Base-by-base conservation (phyloP, 1,140 invertebrate genomes). In the Heliconius nattereri region DNA sequence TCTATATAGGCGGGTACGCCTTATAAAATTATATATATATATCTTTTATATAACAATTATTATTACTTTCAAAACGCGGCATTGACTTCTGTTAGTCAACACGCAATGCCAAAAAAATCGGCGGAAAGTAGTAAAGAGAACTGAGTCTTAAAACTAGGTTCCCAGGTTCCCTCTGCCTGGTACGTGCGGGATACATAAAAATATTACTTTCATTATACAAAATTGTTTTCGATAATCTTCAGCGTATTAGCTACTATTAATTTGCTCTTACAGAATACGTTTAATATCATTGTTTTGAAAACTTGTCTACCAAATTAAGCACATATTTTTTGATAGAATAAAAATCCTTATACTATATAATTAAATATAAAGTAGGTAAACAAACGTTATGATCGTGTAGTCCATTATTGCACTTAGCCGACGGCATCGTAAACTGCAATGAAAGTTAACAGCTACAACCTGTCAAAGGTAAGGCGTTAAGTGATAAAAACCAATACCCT, bases 361-460 rank as follows among this genome's bases (percentile, higher is more conserved):
- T 57, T 57, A 57, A 23, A 66, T 16, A 26, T 66, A 29, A 66
- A 29, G n/a, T 66, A 66, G 11, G 26, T 66, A 66, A 29, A 66
- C 29, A 29, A 66, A 26, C 23, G 8, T 76, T 75, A 71, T 71
- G 71, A 66, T 75, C 29, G 73, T 71, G 45, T 29, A 73, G n/a
- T 75, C 73, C 78, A 80, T 78, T 83, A 74, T 75, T 85, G 84
- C 85, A 85, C 86, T 85, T 85, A 84, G 87, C 87, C 86, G 89
- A 80, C 85, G 83, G 86, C 78, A 79, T 90, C 89, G 85, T 91
- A 89, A 89, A 89, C 84, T 71, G 83, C 81, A 76, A 71, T 73
- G 76, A 72, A 75, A 81, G 74, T 71, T 71, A 82, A 82, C 80
- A 84, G 76, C 60, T 74, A 49, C 75, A 80, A 78, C 75, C 71